Base-by-base conservation (phyloP, 2,797 vertebrate genomes). In the Acrocephalus scirpaceus region DNA sequence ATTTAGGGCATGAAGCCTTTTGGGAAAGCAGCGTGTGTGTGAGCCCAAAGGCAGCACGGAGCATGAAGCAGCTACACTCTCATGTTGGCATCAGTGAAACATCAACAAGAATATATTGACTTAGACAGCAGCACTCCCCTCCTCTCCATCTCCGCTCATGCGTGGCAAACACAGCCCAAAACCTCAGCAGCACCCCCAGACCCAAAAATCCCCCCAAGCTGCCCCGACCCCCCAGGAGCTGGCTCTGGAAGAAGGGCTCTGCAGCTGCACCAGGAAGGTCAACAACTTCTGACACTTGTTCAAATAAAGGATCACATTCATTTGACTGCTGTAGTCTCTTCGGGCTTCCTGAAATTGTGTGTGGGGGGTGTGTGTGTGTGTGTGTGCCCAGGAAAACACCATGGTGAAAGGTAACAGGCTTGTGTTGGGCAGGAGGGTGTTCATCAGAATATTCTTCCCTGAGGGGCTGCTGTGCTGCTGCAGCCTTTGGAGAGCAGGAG, bases 301-400 rank as follows among this genome's bases (percentile, higher is more conserved):
- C 78, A 91, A 69, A 86, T 54, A 83, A 87, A 93, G 67, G 57
- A 73, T 89, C 70, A 16, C 22, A 76, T 92, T 92, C 60, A 34
- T 60, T 29, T 61, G 71, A 54, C 71, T 95, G 57, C 86, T 67
- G 70, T 32, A 42, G 38, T 51, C n/a, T 84, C 58, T 54, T 7
- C 30, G 1, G 18, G 73, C 71, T 70, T 79, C 87, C 87, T 69
- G 76, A 47, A 80, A 45, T 8, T 17, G 53, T 11, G 66, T 11
- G 66, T 9, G 25, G 8, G 11, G 20, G 2, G 45, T 45, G 57
- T 10, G 50, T 51, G 42, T 15, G 27, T 19, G 26, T 36, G 29
- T 2, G 29, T 2, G 9, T 30, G 9, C 48, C 66, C 26, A 7
- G 0, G 4, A 60, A 64, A 73, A 48, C 51, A 48, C 0, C 0